Percentiles rank a stretch among this genome's conserved stretches.
Evolutionary conservation across 2,113 vertebrate species (phyloP).

Genomic region (Onychorhynchus coronatus): DNA sequence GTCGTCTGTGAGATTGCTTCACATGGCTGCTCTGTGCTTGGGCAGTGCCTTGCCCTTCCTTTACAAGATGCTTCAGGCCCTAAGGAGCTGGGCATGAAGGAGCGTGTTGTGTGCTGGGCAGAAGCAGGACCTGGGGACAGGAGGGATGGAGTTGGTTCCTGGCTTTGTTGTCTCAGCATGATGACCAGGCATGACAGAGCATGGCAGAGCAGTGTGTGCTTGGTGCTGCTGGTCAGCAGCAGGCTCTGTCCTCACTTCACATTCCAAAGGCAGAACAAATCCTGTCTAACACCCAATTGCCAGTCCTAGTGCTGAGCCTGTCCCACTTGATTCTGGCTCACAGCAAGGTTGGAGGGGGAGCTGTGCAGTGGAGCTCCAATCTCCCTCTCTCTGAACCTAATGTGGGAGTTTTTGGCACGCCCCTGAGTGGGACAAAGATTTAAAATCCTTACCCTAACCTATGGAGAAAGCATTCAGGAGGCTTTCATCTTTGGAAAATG

Average conservation of each 20-base stretch:
- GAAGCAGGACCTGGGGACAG: background rate
- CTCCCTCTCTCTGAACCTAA: background rate
- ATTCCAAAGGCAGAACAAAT: background rate
- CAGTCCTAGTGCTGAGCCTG: background rate
- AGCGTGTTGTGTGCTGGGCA: background rate
- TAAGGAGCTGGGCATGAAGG: background rate
- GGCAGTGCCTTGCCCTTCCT: background rate
- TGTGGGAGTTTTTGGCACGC: background rate
- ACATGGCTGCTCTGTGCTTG: background rate
- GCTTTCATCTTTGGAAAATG: constrained; percentile 56
- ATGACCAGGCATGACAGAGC: background rate
- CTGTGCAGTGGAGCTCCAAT: background rate
- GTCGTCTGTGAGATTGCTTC: background rate
- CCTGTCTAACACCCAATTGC: background rate
- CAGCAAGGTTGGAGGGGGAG: background rate
- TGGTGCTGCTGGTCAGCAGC: background rate
- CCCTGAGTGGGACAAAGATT: constrained; percentile 7
- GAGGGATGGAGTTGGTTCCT: background rate
- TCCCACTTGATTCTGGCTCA: background rate
- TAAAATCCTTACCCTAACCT: constrained; percentile 14
- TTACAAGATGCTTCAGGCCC: background rate
- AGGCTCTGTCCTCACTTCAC: background rate
- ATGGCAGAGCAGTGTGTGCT: background rate
- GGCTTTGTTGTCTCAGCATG: background rate
- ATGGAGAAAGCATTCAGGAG: background rate